Percentiles rank a stretch among this genome's conserved stretches.
Evolutionary conservation across 2,797 vertebrate species (phyloP).

Genomic region (Enteromius unitaeniatus): DNA sequence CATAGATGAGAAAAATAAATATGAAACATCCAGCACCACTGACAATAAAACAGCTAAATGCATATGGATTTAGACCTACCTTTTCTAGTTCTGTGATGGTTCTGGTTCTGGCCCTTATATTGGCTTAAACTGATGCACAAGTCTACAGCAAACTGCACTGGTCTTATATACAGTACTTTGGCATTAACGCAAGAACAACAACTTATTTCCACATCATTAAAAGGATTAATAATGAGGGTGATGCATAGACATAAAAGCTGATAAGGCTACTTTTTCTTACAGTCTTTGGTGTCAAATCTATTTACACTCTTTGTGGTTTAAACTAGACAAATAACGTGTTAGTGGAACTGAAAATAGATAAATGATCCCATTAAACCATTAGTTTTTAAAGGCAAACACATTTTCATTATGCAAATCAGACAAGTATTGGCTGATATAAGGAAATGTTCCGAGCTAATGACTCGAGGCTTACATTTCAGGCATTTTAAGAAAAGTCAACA

Average conservation of each 20-base stretch:
- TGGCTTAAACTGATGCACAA: neutral
- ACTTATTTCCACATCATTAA: conserved; percentile 69
- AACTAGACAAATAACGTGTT: conserved; percentile 10
- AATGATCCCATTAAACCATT: conserved; percentile 21
- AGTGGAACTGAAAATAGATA: conserved; percentile 17
- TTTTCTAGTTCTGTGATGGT: conserved; percentile 17
- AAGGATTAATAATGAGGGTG: conserved; percentile 59
- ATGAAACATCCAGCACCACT: neutral
- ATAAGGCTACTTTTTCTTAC: conserved; percentile 51
- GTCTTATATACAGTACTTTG: conserved; percentile 46
- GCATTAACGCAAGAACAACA: conserved; percentile 61
- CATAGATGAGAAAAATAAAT: conserved; percentile 7
- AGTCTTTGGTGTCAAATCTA: conserved; percentile 29
- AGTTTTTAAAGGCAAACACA: conserved; percentile 41
- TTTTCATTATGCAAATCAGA: conserved; percentile 15
- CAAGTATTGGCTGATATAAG: conserved; percentile 28
- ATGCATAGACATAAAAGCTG: conserved; percentile 59
- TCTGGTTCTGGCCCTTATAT: neutral
- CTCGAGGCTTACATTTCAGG: neutral
- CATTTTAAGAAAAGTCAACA: conserved; percentile 31
- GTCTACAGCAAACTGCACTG: conserved; percentile 49
- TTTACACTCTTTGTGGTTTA: conserved; percentile 20
- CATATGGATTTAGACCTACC: conserved; percentile 32
- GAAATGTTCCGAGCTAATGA: conserved; percentile 40
- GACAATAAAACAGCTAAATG: neutral